Percentiles rank a stretch among this genome's conserved stretches.
Conservation (phyloP, 2,797 vertebrate species). For the Erpetoichthys calabaricus region DNA sequence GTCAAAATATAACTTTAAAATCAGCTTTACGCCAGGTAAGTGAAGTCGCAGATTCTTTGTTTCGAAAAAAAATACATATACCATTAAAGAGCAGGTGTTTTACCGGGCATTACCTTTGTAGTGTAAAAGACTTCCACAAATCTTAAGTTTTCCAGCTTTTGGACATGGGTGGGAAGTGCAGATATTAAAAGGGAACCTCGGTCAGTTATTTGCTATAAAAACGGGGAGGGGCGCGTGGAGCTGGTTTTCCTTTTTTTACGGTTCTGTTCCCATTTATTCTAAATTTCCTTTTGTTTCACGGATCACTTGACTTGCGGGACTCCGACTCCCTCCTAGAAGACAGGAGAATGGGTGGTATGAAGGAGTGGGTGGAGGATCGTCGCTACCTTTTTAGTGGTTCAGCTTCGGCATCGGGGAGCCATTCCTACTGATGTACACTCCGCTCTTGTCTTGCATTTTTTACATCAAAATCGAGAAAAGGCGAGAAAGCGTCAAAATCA, state of each 20-base stretch:
- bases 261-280: slow-evolving; percentile 35
- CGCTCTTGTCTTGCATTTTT: slow-evolving; percentile 18
- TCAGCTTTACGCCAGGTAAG: too few species aligned
- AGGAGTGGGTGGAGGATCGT: slow-evolving; percentile 35
- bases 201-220: slow-evolving; percentile 13
- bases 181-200: slow-evolving; percentile 1
- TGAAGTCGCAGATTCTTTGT: too few species aligned
- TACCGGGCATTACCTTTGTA: slow-evolving; percentile 5
- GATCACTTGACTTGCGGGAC: slow-evolving; percentile 40
- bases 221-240: slow-evolving; percentile 19
- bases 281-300: slow-evolving; percentile 57
- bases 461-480: too few species aligned
- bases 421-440: slow-evolving; percentile 48
- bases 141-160: slow-evolving; percentile 2
- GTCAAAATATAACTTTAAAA: too few species aligned
- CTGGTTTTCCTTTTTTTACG: slow-evolving; percentile 35
- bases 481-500: too few species aligned
- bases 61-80: too few species aligned
- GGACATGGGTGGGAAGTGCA: slow-evolving; percentile 5
- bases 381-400: slow-evolving; percentile 55
- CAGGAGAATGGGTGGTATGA: neutral
- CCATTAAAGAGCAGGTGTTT: slow-evolving; percentile 4
- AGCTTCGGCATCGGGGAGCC: slow-evolving; percentile 29
- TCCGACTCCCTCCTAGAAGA: slow-evolving; percentile 24
- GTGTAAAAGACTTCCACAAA: neutral